Evolutionary conservation across 2,113 vertebrate genomes (phyloP), one percentile per base, ranked within the genome.

Genomic region (Corythoichthys haematopterus): DNA sequence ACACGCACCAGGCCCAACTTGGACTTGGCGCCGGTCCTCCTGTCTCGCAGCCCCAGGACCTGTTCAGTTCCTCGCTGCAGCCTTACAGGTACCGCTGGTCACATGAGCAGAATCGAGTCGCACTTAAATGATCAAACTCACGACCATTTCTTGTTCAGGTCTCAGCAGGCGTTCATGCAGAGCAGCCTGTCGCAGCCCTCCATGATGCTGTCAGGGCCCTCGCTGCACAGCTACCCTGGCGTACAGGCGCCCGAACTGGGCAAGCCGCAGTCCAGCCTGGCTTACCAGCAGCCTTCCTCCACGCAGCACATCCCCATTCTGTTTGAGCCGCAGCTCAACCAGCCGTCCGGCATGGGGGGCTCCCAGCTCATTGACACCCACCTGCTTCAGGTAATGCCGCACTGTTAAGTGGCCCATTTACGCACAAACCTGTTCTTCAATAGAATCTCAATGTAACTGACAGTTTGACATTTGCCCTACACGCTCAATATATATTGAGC

Each of bases 131-230:
- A 4, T 15, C 7, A 51, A 1, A 8, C 6, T 65, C 15, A 0
- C 10, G 2, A 3, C 13, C 6, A 8, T 43, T 43, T 43, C 6
- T 8, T 43, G 1, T 12, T 68, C 85, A 99, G 97, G 88, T 98
- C 97, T 14, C 96, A 98, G 82, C 96, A 98, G 82, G 94, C 97
- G 1, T 99, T 98, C 85, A 95, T 99, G 94, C 97, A 99, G 52
- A 97, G 92, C 89, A 95, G 88, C 75, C 87, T 99, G 35, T 98
- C 97, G 20, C 97, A 98, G 87, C 94, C 95, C 2, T 99, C 96
- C 48, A 93, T 99, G 85, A 95, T 99, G 83, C 92, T 98, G 66
- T 98, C 96, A 60, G 94, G 96, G 20, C 95, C 96, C 2, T 90
- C 96, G 40, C 90, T 98, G 62, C 97, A 98, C 88, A 98, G 95